phyloP scores from a whole-genome alignment of 1,140 invertebrate species.

The Tachypleus tridentatus region DNA sequence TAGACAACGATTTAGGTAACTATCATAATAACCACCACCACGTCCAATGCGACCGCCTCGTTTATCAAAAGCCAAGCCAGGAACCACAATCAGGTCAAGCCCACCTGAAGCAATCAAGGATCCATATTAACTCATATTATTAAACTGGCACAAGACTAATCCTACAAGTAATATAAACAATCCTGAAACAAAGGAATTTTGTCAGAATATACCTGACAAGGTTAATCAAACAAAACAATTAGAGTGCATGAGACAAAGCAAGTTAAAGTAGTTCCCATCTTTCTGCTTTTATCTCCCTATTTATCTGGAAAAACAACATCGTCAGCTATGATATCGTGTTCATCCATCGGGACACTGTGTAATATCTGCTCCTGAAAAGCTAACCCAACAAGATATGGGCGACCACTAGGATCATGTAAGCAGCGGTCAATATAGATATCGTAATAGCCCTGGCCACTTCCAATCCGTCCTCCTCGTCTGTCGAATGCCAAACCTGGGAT shows the following conservation, averaged over 20 bases:
- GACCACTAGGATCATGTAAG: conserved; percentile 28
- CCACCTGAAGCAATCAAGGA: conserved; percentile 40
- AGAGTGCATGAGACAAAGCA: too few relatives aligned
- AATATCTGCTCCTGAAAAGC: conserved; percentile 73
- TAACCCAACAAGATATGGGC: conserved; percentile 52
- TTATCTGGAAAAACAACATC: conserved; percentile 38
- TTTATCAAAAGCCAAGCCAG: conserved; percentile 72
- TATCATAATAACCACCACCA: conserved; percentile 77
- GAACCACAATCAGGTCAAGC: conserved; percentile 73
- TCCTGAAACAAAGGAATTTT: too few relatives aligned
- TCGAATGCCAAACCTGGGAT: conserved; percentile 82
- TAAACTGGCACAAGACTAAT: too few relatives aligned
- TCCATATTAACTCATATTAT: too few relatives aligned
- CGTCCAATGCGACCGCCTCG: conserved; percentile 66
- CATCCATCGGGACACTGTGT: conserved; percentile 53
- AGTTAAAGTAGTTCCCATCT: too few relatives aligned
- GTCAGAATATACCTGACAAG: too few relatives aligned
- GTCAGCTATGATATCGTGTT: conserved; percentile 56
- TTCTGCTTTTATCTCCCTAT: too few relatives aligned
- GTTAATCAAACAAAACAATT: too few relatives aligned
- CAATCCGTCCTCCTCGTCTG: conserved; percentile 55
- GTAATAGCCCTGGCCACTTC: conserved; percentile 75
- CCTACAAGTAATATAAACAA: too few relatives aligned
- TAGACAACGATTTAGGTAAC: conserved; percentile 46
- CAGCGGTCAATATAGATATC: conserved; percentile 58